Evolutionary conservation across 2,888 invertebrate species (phyloP), one percentile per base, ranked within the genome.

Genomic region (Calameuta filiformis): DNA sequence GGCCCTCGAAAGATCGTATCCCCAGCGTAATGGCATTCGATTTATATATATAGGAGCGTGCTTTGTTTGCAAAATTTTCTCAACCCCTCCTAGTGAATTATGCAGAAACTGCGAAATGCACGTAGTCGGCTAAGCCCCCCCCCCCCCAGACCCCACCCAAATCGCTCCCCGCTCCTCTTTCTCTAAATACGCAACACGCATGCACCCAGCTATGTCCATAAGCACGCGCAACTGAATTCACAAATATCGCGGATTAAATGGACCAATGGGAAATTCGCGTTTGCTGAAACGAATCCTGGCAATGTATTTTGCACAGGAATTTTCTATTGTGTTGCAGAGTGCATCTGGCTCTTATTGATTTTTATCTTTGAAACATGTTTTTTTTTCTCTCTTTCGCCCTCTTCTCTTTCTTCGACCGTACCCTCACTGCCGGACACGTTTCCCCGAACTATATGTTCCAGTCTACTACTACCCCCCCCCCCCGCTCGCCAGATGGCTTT

Each of bases 351-450:
- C 76, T 82, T 83, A 86, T 85, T 84, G 84, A 85, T 84, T 87
- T 83, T 81, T 81, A 85, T 88, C 86, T 86, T 86, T 86, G 86
- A 79, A 78, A 81, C 78, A 77, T 79, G 77, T 69, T 75, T 81
- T 69, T 68, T 35, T 75, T 80, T 79, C 76, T 79, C 75, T 9
- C 74, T n/a, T 15, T 15, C 15, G 0, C 15, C 23, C 40, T 40
- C 40, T 6, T 56, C 40, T 23, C 40, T 56, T 56, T 56, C 40
- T 40, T 40, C 6, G 56, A 9, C 23, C 56, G 56, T 40, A 40
- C 40, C 40, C 40, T 40, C 23, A 0, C 23, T 23, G 23, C 40
- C 40, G 40, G 9, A 56, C 56, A 56, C 56, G 56, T 56, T 56
- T 56, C 56, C 56, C 56, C 56, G 56, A 15, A 56, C 56, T 56